phyloP scores from a whole-genome alignment of 2,113 vertebrate genomes.

The Prietella phreatophila region DNA sequence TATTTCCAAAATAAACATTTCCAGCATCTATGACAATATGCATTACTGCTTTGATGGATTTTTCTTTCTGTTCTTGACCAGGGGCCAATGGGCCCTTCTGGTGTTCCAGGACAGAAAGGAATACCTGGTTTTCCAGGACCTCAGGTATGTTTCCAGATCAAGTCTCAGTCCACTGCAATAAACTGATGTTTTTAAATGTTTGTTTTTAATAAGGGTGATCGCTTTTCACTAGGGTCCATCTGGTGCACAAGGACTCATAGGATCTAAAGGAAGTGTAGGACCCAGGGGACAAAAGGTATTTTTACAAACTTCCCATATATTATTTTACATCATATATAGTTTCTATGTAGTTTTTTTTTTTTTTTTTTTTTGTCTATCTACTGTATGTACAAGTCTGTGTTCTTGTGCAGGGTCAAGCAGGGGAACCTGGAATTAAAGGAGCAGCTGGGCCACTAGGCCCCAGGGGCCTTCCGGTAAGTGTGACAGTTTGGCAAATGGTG shows the following conservation, averaged over 20 bases:
- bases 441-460: conserved; percentile 66
- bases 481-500: background rate
- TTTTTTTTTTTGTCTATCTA: background rate
- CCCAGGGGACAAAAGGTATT: conserved; percentile 77
- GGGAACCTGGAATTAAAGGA: conserved; percentile 73
- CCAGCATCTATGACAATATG: background rate
- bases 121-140: conserved; percentile 61
- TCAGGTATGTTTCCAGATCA: conserved; percentile 47
- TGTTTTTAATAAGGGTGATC: conserved; percentile 1
- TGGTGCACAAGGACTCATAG: conserved; percentile 58
- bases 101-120: conserved; percentile 61
- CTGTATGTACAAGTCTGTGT: conserved; percentile 28
- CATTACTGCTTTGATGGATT: background rate
- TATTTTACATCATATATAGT: background rate
- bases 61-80: conserved; percentile 37
- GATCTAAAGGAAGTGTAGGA: conserved; percentile 71
- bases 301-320: background rate
- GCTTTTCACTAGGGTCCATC: conserved; percentile 64
- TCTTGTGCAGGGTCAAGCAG: conserved; percentile 76
- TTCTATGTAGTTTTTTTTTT: background rate
- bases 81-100: conserved; percentile 60
- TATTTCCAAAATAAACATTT: background rate
- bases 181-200: background rate
- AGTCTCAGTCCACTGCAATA: background rate
- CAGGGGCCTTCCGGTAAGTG: conserved; percentile 75